Evolutionary conservation across 2,797 vertebrate genomes (phyloP).

Genomic region (Urosaurus nigricauda): DNA sequence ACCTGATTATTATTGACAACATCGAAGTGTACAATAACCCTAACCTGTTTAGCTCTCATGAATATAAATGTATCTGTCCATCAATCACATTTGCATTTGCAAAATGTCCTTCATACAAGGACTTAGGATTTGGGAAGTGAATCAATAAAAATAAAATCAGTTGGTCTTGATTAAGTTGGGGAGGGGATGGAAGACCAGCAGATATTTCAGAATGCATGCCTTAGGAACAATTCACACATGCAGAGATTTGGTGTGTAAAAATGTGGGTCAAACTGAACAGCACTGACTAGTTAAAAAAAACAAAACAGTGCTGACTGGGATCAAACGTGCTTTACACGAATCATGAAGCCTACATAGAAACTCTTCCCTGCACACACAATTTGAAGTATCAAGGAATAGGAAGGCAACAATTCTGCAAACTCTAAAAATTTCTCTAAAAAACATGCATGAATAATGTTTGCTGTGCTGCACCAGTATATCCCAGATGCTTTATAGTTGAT

Average conservation of each 20-base stretch:
- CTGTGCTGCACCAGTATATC: not conserved
- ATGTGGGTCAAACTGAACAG: not conserved
- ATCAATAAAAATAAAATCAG: slow-evolving; percentile 63
- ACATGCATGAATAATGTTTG: not conserved
- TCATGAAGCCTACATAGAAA: not conserved
- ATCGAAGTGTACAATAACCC: slow-evolving; percentile 65
- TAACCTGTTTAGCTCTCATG: slow-evolving; percentile 67
- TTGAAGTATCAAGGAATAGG: not conserved
- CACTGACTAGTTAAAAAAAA: not conserved
- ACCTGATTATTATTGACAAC: slow-evolving; percentile 69
- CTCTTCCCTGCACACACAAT: not conserved
- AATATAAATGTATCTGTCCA: slow-evolving; percentile 72
- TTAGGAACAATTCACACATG: not conserved
- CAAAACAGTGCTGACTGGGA: too few species aligned
- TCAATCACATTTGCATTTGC: slow-evolving; percentile 69
- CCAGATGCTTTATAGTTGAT: not conserved
- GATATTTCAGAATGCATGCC: slow-evolving; percentile 7
- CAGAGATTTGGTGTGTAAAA: not conserved
- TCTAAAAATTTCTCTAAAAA: not conserved
- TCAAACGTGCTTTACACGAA: not conserved
- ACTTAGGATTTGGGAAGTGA: slow-evolving; percentile 53
- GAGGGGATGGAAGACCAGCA: slow-evolving; percentile 30
- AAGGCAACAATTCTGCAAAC: not conserved
- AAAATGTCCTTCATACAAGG: slow-evolving; percentile 66
- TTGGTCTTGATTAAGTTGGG: slow-evolving; percentile 49